phyloP scores from a whole-genome alignment of 1,140 invertebrate genomes.

The Gonatopus flavifemur region DNA sequence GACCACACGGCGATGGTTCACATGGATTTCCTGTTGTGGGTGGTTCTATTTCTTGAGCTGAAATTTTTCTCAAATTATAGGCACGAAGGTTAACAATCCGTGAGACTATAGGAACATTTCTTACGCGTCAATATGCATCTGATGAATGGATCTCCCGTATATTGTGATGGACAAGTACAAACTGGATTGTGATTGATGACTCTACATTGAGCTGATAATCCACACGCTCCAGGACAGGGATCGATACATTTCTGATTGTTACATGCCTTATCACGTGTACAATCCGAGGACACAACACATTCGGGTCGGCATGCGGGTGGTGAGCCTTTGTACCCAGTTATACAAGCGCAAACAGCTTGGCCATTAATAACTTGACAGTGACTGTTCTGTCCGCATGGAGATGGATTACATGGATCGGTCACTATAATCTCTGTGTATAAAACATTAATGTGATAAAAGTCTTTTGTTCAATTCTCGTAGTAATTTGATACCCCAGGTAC shows the following conservation, averaged over 20 bases:
- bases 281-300: slow-evolving; percentile 70
- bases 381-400: slow-evolving; percentile 68
- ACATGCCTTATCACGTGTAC: slow-evolving; percentile 66
- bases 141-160: slow-evolving; percentile 64
- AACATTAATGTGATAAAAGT: too few relatives aligned
- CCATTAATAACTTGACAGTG: slow-evolving; percentile 66
- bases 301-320: slow-evolving; percentile 71
- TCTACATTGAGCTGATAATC: slow-evolving; percentile 64
- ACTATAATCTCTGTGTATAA: slow-evolving; percentile 40
- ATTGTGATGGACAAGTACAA: slow-evolving; percentile 65
- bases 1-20: slow-evolving; percentile 62
- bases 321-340: slow-evolving; percentile 66
- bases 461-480: too few relatives aligned
- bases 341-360: slow-evolving; percentile 69
- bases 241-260: slow-evolving; percentile 71
- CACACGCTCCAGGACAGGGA: slow-evolving; percentile 73
- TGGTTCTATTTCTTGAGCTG: slow-evolving; percentile 33
- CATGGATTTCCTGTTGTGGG: slow-evolving; percentile 57
- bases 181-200: slow-evolving; percentile 67
- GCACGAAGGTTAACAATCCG: background rate
- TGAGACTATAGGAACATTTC: slow-evolving; percentile 13
- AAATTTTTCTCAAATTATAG: slow-evolving; percentile 3
- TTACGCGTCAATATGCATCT: slow-evolving; percentile 58
- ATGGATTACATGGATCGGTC: slow-evolving; percentile 65
- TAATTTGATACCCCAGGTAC: too few relatives aligned